Percentiles rank a stretch among this genome's conserved stretches.
Conservation (phyloP, 1,140 invertebrate species). For the Wasmannia auropunctata region DNA sequence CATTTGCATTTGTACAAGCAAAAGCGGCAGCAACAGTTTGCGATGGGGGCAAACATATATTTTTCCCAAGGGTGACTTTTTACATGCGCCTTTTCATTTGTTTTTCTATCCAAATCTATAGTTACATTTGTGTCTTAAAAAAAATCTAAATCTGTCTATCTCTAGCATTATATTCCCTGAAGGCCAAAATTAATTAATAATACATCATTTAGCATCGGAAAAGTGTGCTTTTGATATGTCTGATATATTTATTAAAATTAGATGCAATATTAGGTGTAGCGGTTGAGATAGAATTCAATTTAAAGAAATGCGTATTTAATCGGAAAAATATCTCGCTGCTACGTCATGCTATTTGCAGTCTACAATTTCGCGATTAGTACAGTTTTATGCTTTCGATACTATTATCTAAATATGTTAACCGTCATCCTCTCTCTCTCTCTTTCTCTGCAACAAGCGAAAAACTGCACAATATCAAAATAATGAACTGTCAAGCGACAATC, state of each 20-base stretch:
- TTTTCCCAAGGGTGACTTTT: slow-evolving; percentile 52
- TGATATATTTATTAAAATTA: neutral
- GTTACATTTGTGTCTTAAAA: neutral
- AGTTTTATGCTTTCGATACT: neutral
- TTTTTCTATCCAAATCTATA: slow-evolving; percentile 27
- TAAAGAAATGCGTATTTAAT: neutral
- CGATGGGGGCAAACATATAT: slow-evolving; percentile 35
- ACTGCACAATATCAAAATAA: slow-evolving; percentile 52
- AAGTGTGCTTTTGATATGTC: neutral
- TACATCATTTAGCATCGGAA: neutral
- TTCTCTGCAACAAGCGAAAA: slow-evolving; percentile 14
- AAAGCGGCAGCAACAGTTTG: slow-evolving; percentile 61
- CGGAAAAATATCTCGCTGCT: neutral
- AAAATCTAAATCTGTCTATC: neutral
- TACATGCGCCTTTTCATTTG: slow-evolving; percentile 19
- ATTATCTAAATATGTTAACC: slow-evolving; percentile 25
- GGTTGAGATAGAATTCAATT: neutral
- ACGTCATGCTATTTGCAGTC: neutral
- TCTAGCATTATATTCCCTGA: neutral
- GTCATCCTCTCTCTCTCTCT: neutral
- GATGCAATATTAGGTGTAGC: neutral
- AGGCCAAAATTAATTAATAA: neutral
- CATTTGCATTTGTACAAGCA: slow-evolving; percentile 60
- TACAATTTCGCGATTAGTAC: neutral
- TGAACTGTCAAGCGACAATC: slow-evolving; percentile 58